phyloP scores from a whole-genome alignment of 2,888 invertebrate genomes.

The Andrena chrysosceles region DNA sequence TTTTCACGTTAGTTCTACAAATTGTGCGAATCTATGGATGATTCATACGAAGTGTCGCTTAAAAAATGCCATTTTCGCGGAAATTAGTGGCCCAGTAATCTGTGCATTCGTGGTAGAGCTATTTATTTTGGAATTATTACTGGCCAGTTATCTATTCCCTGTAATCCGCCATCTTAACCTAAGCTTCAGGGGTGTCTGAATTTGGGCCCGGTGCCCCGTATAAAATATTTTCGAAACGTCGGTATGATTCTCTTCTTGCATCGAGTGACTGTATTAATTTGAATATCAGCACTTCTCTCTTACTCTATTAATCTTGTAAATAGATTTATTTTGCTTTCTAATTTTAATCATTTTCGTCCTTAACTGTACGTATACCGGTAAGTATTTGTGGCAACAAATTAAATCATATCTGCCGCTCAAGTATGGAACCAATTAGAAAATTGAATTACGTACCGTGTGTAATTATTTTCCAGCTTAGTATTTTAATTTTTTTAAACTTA shows the following conservation, averaged over 20 bases:
- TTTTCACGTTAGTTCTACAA: conserved; percentile 63
- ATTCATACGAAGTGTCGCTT: conserved; percentile 35
- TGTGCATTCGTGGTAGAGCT: conserved; percentile 38
- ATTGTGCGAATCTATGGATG: conserved; percentile 48
- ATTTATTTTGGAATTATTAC: conserved; percentile 67
- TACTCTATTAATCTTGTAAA: neutral
- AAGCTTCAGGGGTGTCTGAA: conserved; percentile 48
- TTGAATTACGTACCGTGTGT: neutral
- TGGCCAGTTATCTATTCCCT: conserved; percentile 62
- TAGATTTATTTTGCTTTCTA: neutral
- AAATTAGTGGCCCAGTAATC: conserved; percentile 46
- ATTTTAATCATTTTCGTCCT: neutral
- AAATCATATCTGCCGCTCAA: neutral
- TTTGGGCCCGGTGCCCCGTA: conserved; percentile 1
- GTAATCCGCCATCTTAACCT: conserved; percentile 67
- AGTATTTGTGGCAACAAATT: neutral
- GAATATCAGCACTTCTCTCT: neutral
- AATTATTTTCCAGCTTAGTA: neutral
- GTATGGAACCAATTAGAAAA: neutral
- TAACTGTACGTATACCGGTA: neutral
- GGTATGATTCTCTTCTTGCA: neutral
- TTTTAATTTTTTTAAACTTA: neutral
- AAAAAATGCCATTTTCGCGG: conserved; percentile 53
- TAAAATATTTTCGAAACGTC: conserved; percentile 1
- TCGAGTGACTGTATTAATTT: neutral